Evolutionary conservation across 2,797 vertebrate genomes (phyloP).

Genomic region (Staurois parvus): DNA sequence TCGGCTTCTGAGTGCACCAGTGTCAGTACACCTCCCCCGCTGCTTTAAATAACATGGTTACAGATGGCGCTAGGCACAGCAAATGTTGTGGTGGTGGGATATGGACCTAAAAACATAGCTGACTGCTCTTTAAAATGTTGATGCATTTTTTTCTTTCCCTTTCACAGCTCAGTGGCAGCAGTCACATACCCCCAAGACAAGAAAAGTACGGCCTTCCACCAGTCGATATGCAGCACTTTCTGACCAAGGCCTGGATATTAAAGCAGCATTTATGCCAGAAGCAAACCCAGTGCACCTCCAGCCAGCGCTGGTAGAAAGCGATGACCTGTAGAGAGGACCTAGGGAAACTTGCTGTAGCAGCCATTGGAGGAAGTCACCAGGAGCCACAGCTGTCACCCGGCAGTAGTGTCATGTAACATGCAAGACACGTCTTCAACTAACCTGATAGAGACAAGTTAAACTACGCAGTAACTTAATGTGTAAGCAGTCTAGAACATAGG

Average conservation of each 20-base stretch:
- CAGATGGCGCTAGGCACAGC: too few relatives aligned
- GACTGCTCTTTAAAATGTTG: too few relatives aligned
- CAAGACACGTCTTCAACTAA: conserved; percentile 75
- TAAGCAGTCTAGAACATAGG: conserved; percentile 73
- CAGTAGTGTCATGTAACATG: conserved; percentile 70
- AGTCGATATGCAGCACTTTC: conserved; percentile 96
- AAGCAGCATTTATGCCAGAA: conserved; percentile 96
- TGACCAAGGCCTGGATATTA: conserved; percentile 96
- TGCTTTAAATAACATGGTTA: too few relatives aligned
- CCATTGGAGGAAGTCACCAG: conserved; percentile 67
- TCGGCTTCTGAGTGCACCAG: too few relatives aligned
- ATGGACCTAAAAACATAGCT: too few relatives aligned
- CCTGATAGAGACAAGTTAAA: conserved; percentile 72
- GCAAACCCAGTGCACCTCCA: conserved; percentile 86
- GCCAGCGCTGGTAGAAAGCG: conserved; percentile 91
- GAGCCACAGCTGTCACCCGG: conserved; percentile 73
- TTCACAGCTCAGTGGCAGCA: conserved; percentile 95
- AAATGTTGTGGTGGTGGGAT: too few relatives aligned
- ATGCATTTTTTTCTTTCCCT: conserved; percentile 20
- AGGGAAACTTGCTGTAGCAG: conserved; percentile 62
- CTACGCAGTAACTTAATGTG: conserved; percentile 73
- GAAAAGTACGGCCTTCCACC: conserved; percentile 93
- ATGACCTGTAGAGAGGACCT: conserved; percentile 85
- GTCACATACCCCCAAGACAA: conserved; percentile 88
- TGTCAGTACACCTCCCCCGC: too few relatives aligned